A percentile compares a stretch with the other conserved stretches of the same genome.
Conservation (phyloP, 1,140 invertebrate species). For the Drosophila micromelanica region DNA sequence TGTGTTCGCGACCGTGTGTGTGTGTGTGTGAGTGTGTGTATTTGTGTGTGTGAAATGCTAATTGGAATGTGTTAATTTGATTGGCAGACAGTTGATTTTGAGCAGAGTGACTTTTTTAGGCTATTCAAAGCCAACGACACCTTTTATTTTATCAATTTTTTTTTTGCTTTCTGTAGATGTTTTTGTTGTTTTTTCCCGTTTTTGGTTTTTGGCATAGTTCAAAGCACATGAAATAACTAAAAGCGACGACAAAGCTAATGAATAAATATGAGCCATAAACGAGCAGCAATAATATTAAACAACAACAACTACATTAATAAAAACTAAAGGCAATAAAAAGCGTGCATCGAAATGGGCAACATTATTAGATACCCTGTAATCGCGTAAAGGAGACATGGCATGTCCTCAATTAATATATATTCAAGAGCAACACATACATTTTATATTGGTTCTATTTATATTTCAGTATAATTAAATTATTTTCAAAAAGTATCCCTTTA, state of each 20-base stretch:
- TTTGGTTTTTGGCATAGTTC: constrained; percentile 42
- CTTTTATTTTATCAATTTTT: constrained; percentile 20
- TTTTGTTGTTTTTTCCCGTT: constrained; percentile 10
- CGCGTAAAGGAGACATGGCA: background rate
- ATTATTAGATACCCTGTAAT: constrained; percentile 11
- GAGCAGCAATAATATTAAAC: constrained; percentile 37
- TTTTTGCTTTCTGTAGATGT: background rate
- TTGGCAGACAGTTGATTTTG: constrained; percentile 66
- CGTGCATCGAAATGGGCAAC: constrained; percentile 39
- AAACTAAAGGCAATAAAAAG: constrained; percentile 42
- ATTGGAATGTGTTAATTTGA: constrained; percentile 81
- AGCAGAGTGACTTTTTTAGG: constrained; percentile 41
- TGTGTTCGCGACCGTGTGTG: background rate
- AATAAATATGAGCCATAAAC: constrained; percentile 78
- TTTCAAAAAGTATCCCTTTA: too few species aligned
- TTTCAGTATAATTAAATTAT: too few species aligned
- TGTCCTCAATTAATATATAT: background rate
- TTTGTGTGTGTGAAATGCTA: constrained; percentile 63
- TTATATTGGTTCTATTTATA: too few species aligned
- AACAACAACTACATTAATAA: constrained; percentile 37
- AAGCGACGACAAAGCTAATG: constrained; percentile 66
- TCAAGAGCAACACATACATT: too few species aligned
- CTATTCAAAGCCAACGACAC: constrained; percentile 27
- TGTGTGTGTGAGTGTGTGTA: constrained; percentile 16
- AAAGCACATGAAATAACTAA: constrained; percentile 47